Evolutionary conservation across 2,113 vertebrate genomes (phyloP).

Genomic region (Sitta europaea): DNA sequence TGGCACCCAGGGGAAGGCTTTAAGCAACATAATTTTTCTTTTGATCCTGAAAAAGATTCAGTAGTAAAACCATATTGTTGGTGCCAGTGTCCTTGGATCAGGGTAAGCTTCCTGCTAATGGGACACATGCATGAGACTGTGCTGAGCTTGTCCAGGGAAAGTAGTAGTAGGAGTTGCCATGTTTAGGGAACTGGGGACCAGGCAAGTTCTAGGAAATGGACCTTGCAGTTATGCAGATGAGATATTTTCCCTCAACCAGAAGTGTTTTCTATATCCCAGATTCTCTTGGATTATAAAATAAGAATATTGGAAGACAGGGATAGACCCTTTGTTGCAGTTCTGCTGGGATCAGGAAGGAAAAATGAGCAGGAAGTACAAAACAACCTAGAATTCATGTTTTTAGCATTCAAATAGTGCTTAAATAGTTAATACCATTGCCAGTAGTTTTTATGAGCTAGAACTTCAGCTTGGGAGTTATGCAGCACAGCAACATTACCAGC

Average conservation of each 20-base stretch:
- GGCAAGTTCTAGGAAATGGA: not conserved
- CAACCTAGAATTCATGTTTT: not conserved
- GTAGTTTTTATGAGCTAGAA: not conserved
- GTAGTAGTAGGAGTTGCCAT: not conserved
- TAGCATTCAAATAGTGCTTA: not conserved
- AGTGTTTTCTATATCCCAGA: not conserved
- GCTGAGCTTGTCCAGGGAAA: not conserved
- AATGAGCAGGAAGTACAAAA: not conserved
- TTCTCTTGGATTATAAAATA: not conserved
- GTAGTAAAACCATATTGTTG: not conserved
- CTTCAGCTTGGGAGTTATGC: not conserved
- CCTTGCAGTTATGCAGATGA: not conserved
- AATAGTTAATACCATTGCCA: not conserved
- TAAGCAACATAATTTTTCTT: not conserved
- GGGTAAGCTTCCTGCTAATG: not conserved
- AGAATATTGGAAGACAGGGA: not conserved
- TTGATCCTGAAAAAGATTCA: not conserved
- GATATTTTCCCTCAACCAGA: not conserved
- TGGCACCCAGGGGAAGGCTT: not conserved
- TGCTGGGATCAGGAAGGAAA: not conserved
- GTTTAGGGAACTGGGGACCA: not conserved
- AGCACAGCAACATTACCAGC: not conserved
- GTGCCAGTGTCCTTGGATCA: not conserved
- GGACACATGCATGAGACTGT: accelerated
- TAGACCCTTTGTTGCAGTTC: not conserved